Percentiles rank a stretch among this genome's conserved stretches.
These are phyloP conservation scores for Chloropsis hardwickii DNA, from an alignment of 2,113 vertebrate species.

Conservation along the genomic window DNA sequence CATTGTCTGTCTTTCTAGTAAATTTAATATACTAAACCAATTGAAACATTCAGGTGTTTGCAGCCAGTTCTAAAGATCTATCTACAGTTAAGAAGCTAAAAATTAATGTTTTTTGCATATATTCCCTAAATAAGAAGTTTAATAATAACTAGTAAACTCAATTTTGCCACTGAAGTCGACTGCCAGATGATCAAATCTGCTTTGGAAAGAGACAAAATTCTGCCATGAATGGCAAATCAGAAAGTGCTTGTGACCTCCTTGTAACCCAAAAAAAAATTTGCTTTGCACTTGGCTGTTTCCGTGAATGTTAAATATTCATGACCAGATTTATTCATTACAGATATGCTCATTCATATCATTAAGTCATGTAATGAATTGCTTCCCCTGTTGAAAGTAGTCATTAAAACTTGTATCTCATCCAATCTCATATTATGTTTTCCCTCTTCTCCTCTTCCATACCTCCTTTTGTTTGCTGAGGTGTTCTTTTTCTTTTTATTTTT, in stretches of 20 bases:
- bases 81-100: not conserved
- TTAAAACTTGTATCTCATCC: not conserved
- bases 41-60: not conserved
- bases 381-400: not conserved
- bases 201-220: not conserved
- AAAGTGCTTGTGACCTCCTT: not conserved
- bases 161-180: not conserved
- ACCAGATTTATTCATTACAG: not conserved
- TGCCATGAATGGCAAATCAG: not conserved
- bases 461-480: not conserved
- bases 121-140: not conserved
- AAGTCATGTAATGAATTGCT: not conserved
- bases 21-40: not conserved
- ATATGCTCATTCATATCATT: constrained; percentile 9
- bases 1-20: not conserved
- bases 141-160: not conserved
- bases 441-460: not conserved
- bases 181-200: not conserved
- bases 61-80: not conserved
- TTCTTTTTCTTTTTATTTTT: not conserved
- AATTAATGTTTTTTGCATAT: not conserved
- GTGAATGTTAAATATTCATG: not conserved
- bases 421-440: not conserved
- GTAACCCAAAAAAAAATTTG: not conserved
- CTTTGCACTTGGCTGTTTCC: not conserved